Base-by-base conservation (phyloP, 2,888 invertebrate genomes). In the Tuta absoluta region DNA sequence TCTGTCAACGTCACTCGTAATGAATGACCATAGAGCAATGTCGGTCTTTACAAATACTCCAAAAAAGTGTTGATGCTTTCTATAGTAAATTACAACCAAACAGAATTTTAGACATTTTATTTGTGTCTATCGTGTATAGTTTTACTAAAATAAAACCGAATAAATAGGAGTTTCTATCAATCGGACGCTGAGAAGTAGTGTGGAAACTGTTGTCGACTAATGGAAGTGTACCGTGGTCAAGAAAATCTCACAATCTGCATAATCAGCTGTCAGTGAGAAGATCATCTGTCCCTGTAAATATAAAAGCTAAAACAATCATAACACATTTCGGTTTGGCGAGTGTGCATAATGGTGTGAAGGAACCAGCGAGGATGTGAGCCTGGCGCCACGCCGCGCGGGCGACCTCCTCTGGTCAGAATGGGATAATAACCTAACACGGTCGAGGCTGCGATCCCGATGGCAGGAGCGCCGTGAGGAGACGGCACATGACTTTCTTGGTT, bases 251-350 rank as follows among this genome's bases (percentile, higher is more conserved):
- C 90, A 89, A 88, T 92, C 91, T 90, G 89, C 92, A 91, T 92
- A 92, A 92, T 92, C 92, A 92, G 92, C 91, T 92, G 92, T 92
- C 92, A 92, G 86, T 89, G 89, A 92, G 86, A 87, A 89, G 88
- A 92, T 92, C 92, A 92, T 91, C 91, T 92, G 92, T 91, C 89
- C 84, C 86, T 89, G 92, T 91, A 91, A 91, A 91, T 91, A 91
- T 88, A 86, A 90, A 89, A 89, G 85, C 85, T 87, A 84, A 91
- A 86, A 87, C 86, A 82, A 89, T 85, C 89, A 88, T 82, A 89
- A 88, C 86, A 87, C 84, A 81, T 86, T 87, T 82, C 75, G 76
- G 76, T 76, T 75, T 70, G 72, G 76, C 74, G 75, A 78, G 78
- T 80, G 79, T 80, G 77, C 83, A 84, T 84, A 82, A 86, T 86